Percentiles rank a stretch among this genome's conserved stretches.
Evolutionary conservation across 2,888 invertebrate species (phyloP).

Genomic region (Ferrisia virgata): DNA sequence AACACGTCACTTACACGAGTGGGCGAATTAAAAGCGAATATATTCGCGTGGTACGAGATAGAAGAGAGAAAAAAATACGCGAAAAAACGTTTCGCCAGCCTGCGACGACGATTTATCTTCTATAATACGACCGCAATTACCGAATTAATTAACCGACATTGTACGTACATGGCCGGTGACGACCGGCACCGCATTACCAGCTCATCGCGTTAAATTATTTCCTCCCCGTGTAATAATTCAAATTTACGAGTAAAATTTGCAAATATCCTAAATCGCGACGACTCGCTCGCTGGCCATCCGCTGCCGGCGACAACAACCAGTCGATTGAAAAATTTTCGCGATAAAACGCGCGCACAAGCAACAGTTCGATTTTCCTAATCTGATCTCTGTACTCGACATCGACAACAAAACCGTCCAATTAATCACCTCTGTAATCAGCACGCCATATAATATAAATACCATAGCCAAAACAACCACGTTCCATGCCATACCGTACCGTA

Average conservation of each 20-base stretch:
- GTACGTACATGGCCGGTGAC: background rate
- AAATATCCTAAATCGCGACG: background rate
- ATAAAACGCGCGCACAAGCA: background rate
- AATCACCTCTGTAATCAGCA: background rate
- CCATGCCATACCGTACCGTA: background rate
- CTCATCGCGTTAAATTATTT: background rate
- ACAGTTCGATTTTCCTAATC: background rate
- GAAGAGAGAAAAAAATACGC: background rate
- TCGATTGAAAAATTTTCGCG: background rate
- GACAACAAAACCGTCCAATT: background rate
- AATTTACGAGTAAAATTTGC: background rate
- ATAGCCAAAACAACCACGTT: background rate
- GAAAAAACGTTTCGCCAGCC: too few relatives aligned
- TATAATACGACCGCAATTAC: background rate
- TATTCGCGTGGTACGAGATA: background rate
- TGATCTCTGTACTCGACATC: background rate
- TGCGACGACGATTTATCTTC: background rate
- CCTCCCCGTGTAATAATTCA: background rate
- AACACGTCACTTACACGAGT: background rate
- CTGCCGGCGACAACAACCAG: too few relatives aligned
- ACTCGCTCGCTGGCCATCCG: too few relatives aligned
- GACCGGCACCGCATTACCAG: background rate
- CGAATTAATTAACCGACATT: conserved; percentile 6
- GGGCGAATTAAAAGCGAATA: background rate
- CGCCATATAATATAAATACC: background rate